These are phyloP conservation scores for Trachelus stipa DNA, from an alignment of 2,888 invertebrate species.

Conservation along the genomic window DNA sequence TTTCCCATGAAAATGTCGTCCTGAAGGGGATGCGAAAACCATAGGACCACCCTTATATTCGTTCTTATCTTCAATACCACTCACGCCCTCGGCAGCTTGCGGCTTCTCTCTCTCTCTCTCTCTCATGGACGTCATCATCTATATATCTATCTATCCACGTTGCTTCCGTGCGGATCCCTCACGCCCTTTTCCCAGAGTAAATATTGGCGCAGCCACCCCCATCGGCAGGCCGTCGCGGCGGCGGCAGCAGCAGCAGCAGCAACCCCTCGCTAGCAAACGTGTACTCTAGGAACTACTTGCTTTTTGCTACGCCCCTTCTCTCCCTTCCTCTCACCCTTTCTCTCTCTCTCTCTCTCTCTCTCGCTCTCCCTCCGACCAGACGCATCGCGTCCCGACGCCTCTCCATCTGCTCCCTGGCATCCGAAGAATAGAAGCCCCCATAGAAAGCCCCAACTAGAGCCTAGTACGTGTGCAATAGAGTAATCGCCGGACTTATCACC, in stretches of 20 bases:
- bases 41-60: slow-evolving; percentile 48
- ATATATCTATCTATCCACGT: no score
- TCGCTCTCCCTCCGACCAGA: slow-evolving; percentile 22
- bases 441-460: no score
- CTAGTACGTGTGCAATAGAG: no score
- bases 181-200: slow-evolving; percentile 58
- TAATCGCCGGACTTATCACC: no score
- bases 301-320: slow-evolving; percentile 18
- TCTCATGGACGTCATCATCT: no score
- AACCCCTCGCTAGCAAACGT: slow-evolving; percentile 19
- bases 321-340: neutral
- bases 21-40: neutral
- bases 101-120: no score
- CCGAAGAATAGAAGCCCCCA: neutral
- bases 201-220: slow-evolving; percentile 64
- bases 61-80: neutral
- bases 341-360: no score
- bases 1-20: no score
- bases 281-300: slow-evolving; percentile 15
- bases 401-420: neutral
- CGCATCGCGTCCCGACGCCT: slow-evolving; percentile 30
- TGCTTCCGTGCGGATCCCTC: slow-evolving; percentile 38
- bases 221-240: slow-evolving; percentile 25
- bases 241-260: neutral
- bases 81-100: no score